Percentiles rank a stretch among this genome's conserved stretches.
Evolutionary conservation across 2,113 vertebrate species (phyloP).

Genomic region (Amazona vittata): DNA sequence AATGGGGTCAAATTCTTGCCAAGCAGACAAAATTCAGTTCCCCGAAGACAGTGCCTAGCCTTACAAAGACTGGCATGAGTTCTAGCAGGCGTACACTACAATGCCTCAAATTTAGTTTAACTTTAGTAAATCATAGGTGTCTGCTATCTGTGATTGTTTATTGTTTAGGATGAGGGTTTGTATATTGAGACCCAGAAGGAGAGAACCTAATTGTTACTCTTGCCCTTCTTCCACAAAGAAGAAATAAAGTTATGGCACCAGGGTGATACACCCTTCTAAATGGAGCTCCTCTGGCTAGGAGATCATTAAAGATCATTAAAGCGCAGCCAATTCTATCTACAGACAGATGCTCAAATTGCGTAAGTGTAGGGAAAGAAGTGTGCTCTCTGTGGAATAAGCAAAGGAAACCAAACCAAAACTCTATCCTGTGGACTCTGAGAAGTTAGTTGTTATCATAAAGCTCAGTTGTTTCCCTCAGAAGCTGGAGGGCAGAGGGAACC

Average conservation of each 20-base stretch:
- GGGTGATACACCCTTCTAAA: neutral
- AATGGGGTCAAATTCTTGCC: neutral
- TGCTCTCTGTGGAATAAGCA: neutral
- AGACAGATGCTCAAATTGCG: neutral
- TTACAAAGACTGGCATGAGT: neutral
- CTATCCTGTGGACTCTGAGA: neutral
- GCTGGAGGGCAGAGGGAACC: neutral
- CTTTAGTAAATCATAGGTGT: constrained; percentile 35
- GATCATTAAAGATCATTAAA: neutral
- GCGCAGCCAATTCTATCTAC: neutral
- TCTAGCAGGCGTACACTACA: neutral
- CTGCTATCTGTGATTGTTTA: constrained; percentile 11
- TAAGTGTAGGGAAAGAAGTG: neutral
- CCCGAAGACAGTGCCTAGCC: neutral
- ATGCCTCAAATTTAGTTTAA: constrained; percentile 6
- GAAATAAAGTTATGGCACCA: neutral
- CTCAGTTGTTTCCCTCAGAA: neutral
- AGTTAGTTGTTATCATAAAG: neutral
- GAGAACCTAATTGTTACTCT: neutral
- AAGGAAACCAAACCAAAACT: neutral
- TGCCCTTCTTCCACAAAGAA: neutral
- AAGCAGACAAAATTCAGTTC: neutral
- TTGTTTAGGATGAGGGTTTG: neutral
- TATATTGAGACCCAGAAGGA: neutral
- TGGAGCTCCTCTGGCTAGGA: neutral